These are phyloP conservation scores for Edolisoma coerulescens DNA, from an alignment of 2,113 vertebrate species.

Conservation along the genomic window DNA sequence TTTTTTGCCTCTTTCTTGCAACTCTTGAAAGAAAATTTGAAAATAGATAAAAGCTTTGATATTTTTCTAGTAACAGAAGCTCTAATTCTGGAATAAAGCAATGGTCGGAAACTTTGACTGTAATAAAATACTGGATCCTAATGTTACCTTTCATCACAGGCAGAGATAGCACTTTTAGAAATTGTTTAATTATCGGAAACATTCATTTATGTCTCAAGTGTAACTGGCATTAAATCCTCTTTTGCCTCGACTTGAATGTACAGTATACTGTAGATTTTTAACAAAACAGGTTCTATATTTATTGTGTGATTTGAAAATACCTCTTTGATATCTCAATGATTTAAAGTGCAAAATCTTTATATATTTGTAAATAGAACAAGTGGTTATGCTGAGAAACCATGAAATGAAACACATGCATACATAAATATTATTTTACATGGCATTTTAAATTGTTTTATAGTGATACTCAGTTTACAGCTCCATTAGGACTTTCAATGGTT, in stretches of 20 bases:
- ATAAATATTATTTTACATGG: conserved; percentile 65
- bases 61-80: conserved; percentile 71
- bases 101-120: conserved; percentile 49
- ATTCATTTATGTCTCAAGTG: conserved; percentile 60
- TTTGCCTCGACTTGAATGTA: conserved; percentile 79
- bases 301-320: conserved; percentile 78
- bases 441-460: conserved; percentile 66
- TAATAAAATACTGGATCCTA: conserved; percentile 43
- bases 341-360: conserved; percentile 70
- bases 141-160: conserved; percentile 49
- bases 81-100: conserved; percentile 65
- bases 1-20: conserved; percentile 34
- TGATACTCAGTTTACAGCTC: conserved; percentile 65
- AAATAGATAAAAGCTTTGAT: conserved; percentile 60
- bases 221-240: conserved; percentile 63
- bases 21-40: conserved; percentile 48
- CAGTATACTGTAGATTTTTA: conserved; percentile 77
- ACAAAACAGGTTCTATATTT: conserved; percentile 79
- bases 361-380: conserved; percentile 74
- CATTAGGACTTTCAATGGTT: conserved; percentile 35
- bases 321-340: conserved; percentile 76
- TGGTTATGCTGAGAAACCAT: conserved; percentile 69
- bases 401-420: conserved; percentile 43
- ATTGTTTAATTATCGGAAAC: conserved; percentile 58
- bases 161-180: conserved; percentile 77